These are phyloP conservation scores for Archivesica marissinica DNA, from an alignment of 1,140 invertebrate species.

Conservation along the genomic window DNA sequence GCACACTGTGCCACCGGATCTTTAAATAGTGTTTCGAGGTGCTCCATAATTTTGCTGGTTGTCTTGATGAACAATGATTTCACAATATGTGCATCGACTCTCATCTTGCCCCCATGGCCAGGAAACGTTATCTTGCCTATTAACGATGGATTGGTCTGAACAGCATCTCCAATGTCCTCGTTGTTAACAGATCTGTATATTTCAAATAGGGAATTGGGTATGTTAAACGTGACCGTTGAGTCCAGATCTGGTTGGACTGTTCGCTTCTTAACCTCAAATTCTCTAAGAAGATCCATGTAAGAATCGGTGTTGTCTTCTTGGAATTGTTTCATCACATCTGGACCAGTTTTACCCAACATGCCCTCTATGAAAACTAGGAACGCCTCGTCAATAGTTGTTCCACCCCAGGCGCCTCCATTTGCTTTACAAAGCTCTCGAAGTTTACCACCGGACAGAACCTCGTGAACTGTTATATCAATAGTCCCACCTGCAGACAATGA, in stretches of 20 bases:
- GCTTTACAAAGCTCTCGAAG: constrained; percentile 43
- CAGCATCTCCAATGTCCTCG: constrained; percentile 18
- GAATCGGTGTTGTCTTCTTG: neutral
- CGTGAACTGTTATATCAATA: constrained; percentile 50
- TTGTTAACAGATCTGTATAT: neutral
- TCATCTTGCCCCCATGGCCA: constrained; percentile 19
- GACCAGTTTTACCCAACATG: neutral
- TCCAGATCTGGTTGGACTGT: neutral
- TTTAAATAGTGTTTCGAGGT: constrained; percentile 2
- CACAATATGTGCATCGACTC: constrained; percentile 34
- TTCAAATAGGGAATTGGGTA: constrained; percentile 30
- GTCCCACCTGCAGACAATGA: constrained; percentile 37
- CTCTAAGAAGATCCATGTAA: constrained; percentile 44
- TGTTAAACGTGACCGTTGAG: constrained; percentile 17
- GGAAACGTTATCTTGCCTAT: constrained; percentile 1
- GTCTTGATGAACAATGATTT: constrained; percentile 10
- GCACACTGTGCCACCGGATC: neutral
- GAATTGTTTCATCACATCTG: constrained; percentile 24
- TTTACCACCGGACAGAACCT: constrained; percentile 6
- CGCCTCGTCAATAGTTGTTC: constrained; percentile 19
- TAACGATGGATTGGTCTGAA: neutral
- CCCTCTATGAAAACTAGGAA: constrained; percentile 31
- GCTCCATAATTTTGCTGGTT: neutral
- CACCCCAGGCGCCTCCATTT: constrained; percentile 50
- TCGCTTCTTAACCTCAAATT: constrained; percentile 55